These are phyloP conservation scores for Lacerta agilis DNA, from an alignment of 2,797 vertebrate species.

Conservation along the genomic window DNA sequence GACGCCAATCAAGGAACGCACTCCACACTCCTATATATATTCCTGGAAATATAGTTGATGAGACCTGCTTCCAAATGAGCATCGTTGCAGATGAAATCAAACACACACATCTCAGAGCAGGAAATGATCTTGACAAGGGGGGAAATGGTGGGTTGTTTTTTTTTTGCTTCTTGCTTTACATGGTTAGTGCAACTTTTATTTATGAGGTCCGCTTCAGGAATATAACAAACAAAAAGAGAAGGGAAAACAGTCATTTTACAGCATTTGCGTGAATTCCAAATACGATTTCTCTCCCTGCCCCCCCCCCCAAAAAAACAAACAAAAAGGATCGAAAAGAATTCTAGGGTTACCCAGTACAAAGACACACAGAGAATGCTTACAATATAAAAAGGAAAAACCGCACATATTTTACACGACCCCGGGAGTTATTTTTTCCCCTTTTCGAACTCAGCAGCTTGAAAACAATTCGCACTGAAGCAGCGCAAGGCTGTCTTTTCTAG, in stretches of 20 bases:
- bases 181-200: conserved; percentile 77
- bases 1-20: no score
- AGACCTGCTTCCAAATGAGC: background rate
- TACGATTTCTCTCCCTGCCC: conserved; percentile 10
- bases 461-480: background rate
- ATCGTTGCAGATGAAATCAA: background rate
- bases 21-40: background rate
- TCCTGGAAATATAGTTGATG: background rate
- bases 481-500: background rate
- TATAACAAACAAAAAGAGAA: conserved; percentile 34
- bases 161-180: conserved; percentile 42
- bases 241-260: conserved; percentile 50
- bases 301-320: conserved; percentile 21
- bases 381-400: conserved; percentile 54
- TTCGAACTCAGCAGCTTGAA: background rate
- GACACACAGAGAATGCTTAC: conserved; percentile 25
- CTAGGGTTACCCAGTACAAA: background rate
- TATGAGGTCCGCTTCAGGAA: conserved; percentile 69
- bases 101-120: no score
- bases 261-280: conserved; percentile 43
- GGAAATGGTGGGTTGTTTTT: conserved; percentile 56
- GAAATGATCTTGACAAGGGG: conserved; percentile 5
- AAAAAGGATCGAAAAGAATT: conserved; percentile 43
- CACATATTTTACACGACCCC: conserved; percentile 33
- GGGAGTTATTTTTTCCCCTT: conserved; percentile 22